Evolutionary conservation across 2,113 vertebrate genomes (phyloP).

Genomic region (Otis tarda): DNA sequence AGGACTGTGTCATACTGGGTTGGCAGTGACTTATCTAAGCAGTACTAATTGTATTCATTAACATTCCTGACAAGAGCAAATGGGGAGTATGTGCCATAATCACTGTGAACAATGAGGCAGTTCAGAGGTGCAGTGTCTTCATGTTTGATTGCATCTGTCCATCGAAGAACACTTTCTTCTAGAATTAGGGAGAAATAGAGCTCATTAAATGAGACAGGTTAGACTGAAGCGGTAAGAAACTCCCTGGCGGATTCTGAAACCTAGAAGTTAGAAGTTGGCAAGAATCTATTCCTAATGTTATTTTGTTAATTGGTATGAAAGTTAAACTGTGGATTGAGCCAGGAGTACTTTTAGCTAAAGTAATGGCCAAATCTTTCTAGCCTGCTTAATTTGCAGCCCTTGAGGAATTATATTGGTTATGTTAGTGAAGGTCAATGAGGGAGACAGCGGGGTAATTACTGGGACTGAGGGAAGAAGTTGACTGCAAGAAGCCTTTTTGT

Average conservation of each 20-base stretch:
- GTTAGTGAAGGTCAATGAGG: neutral
- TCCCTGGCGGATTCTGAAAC: neutral
- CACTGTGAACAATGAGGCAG: neutral
- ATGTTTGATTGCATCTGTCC: conserved; percentile 40
- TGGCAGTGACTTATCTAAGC: neutral
- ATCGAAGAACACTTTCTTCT: neutral
- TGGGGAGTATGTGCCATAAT: neutral
- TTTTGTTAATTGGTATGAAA: neutral
- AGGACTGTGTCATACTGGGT: neutral
- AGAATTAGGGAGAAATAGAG: conserved; percentile 31
- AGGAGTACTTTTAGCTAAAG: neutral
- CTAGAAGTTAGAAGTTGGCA: conserved; percentile 8
- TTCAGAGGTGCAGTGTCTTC: neutral
- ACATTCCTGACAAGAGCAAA: conserved; percentile 4
- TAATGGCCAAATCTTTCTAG: neutral
- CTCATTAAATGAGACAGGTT: conserved; percentile 13
- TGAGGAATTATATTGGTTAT: neutral
- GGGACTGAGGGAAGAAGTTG: neutral
- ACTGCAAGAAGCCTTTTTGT: neutral
- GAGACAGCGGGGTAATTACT: neutral
- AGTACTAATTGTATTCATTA: conserved; percentile 37
- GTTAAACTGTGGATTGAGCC: neutral
- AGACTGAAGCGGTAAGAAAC: neutral
- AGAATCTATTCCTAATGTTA: neutral
- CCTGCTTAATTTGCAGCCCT: neutral